These are phyloP conservation scores for Araneus ventricosus DNA, from an alignment of 1,140 invertebrate species.

Conservation along the genomic window DNA sequence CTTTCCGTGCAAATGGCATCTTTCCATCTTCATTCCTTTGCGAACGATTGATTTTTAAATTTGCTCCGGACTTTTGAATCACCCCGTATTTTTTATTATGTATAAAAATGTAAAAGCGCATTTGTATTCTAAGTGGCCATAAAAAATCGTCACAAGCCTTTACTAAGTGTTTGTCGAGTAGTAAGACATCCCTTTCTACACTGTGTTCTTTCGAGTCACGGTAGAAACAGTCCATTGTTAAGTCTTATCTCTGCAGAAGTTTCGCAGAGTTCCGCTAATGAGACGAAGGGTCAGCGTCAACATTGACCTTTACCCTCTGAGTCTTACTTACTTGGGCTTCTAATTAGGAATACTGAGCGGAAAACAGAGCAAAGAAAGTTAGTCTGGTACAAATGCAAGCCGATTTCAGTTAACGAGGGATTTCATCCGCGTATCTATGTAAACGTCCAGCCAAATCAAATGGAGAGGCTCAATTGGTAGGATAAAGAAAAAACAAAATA, in stretches of 20 bases:
- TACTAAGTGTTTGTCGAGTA: too few relatives aligned
- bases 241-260: neutral
- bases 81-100: too few relatives aligned
- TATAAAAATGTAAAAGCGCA: too few relatives aligned
- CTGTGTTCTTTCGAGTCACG: neutral
- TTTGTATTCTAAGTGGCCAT: too few relatives aligned
- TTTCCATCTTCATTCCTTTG: too few relatives aligned
- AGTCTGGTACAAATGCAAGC: neutral
- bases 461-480: neutral
- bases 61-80: too few relatives aligned
- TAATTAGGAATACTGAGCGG: conserved; percentile 26
- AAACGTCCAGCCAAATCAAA: conserved; percentile 21
- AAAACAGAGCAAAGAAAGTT: conserved; percentile 21
- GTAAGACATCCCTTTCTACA: neutral
- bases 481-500: neutral
- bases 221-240: neutral
- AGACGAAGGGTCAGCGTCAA: conserved; percentile 23
- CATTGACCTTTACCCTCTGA: conserved; percentile 12
- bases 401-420: conserved; percentile 38
- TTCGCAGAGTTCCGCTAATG: neutral
- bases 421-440: conserved; percentile 16
- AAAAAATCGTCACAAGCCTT: too few relatives aligned
- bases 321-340: neutral
- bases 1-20: too few relatives aligned
- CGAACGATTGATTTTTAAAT: too few relatives aligned